These are phyloP conservation scores for Orthosia gracilis DNA, from an alignment of 2,888 invertebrate species.

Conservation along the genomic window DNA sequence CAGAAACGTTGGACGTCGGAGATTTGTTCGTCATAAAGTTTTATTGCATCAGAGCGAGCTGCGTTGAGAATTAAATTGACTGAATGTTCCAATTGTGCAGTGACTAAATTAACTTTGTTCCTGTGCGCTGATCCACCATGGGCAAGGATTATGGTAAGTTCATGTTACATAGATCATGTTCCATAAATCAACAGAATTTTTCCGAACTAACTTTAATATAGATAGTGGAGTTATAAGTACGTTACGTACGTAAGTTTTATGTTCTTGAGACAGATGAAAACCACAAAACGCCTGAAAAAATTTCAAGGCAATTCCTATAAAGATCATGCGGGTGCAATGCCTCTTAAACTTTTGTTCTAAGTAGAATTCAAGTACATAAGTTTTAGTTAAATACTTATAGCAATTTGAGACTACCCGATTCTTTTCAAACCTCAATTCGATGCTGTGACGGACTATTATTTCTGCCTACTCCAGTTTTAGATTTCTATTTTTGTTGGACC, in stretches of 20 bases:
- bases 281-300: conserved; percentile 20
- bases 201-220: neutral
- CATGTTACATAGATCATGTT: conserved; percentile 14
- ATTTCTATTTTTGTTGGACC: conserved; percentile 57
- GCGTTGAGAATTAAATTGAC: conserved; percentile 53
- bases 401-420: neutral
- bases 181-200: neutral
- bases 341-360: conserved; percentile 5
- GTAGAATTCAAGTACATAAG: neutral
- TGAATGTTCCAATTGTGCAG: conserved; percentile 59
- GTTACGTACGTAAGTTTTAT: too few species aligned
- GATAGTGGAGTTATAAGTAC: neutral
- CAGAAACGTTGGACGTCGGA: conserved; percentile 37
- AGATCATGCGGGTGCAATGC: conserved; percentile 30
- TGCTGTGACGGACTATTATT: conserved; percentile 25
- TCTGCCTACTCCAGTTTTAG: conserved; percentile 41
- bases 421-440: conserved; percentile 16
- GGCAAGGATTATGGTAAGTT: conserved; percentile 84
- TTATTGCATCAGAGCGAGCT: conserved; percentile 39
- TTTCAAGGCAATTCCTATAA: conserved; percentile 23
- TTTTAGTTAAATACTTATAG: neutral
- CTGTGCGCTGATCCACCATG: conserved; percentile 68
- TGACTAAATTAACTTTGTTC: conserved; percentile 52
- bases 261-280: neutral
- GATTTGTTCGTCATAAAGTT: conserved; percentile 51